A percentile compares a stretch with the other conserved stretches of the same genome.
Conservation (phyloP, 1,140 invertebrate genomes). For the Berghia stephanieae region DNA sequence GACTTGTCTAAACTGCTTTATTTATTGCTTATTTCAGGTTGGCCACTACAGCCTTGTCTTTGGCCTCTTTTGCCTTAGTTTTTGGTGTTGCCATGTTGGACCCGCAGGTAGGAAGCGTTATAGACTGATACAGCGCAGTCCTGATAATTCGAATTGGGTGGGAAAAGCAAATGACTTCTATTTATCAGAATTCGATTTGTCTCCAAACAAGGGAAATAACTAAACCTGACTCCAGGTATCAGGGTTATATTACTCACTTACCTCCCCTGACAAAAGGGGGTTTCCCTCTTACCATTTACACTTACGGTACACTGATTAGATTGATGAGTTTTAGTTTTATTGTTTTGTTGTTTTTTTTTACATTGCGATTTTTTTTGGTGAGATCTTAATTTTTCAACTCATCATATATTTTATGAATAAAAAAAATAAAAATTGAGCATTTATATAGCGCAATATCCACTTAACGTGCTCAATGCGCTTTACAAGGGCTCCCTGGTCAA, state of each 20-base stretch:
- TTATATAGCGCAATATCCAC: too few relatives aligned
- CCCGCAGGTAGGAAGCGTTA: slow-evolving; percentile 47
- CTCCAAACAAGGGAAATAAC: neutral
- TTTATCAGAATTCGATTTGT: neutral
- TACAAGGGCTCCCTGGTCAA: too few relatives aligned
- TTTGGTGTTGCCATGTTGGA: slow-evolving; percentile 56
- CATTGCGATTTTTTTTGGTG: too few relatives aligned
- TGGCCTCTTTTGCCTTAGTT: slow-evolving; percentile 49
- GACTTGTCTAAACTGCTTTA: neutral
- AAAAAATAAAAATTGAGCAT: too few relatives aligned
- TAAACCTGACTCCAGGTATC: neutral
- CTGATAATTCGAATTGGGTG: neutral
- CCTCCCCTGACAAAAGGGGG: neutral
- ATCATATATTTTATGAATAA: too few relatives aligned
- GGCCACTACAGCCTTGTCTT: slow-evolving; percentile 41
- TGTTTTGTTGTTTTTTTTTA: too few relatives aligned
- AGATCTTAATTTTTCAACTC: too few relatives aligned
- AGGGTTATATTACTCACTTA: neutral
- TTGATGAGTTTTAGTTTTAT: too few relatives aligned
- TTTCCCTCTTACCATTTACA: neutral
- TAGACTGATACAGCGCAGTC: neutral
- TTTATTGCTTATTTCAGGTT: slow-evolving; percentile 42
- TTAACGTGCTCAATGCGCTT: too few relatives aligned
- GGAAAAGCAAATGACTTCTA: neutral
- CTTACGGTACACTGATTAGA: too few relatives aligned